Evolutionary conservation across 2,888 invertebrate genomes (phyloP).

Genomic region (Dryobota labecula): DNA sequence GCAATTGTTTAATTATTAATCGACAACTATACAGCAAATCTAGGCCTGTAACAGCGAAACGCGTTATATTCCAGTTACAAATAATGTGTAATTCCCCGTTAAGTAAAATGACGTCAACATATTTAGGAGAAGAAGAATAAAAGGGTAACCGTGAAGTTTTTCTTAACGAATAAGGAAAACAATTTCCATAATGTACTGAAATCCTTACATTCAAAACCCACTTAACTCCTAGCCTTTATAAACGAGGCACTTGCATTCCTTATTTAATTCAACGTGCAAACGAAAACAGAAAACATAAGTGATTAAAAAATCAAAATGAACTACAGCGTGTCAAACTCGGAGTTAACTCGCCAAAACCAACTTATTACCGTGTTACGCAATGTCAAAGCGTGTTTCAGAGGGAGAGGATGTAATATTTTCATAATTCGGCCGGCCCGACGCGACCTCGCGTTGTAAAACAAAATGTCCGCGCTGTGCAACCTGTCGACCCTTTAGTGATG

Average conservation of each 20-base stretch:
- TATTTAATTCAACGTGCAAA: conserved; percentile 39
- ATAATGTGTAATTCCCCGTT: not conserved
- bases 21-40: too few relatives aligned
- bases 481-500: conserved; percentile 75
- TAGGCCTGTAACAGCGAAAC: not conserved
- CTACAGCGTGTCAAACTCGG: conserved; percentile 50
- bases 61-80: not conserved
- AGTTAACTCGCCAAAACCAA: conserved; percentile 63
- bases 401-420: conserved; percentile 72
- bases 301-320: conserved; percentile 55
- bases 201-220: conserved; percentile 29
- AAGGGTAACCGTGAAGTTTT: not conserved
- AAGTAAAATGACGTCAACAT: not conserved
- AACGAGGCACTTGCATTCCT: conserved; percentile 23
- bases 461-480: conserved; percentile 80
- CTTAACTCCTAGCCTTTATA: conserved; percentile 17
- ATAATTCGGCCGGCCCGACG: conserved; percentile 70
- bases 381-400: conserved; percentile 66
- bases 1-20: not conserved
- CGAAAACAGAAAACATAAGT: conserved; percentile 46
- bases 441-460: conserved; percentile 78
- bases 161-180: conserved; percentile 21
- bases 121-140: conserved; percentile 3
- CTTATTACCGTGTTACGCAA: conserved; percentile 67
- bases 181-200: conserved; percentile 10